Base-by-base conservation (phyloP, 2,888 invertebrate genomes). In the Fabriciana adippe region DNA sequence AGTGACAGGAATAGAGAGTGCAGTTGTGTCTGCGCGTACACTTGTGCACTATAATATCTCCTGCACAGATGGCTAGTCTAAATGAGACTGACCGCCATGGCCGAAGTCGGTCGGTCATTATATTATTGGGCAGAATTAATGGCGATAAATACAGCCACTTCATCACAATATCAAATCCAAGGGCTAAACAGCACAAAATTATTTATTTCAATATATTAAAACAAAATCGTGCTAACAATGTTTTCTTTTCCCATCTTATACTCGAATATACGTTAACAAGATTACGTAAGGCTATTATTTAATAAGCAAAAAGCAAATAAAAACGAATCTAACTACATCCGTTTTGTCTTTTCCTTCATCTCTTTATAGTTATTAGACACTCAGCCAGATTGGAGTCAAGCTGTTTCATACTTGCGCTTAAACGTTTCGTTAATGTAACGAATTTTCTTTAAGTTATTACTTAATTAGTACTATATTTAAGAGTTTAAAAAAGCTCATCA, bases 311-410 rank as follows among this genome's bases (percentile, higher is more conserved):
- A 48, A 61, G 35, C n/a, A 59, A 6, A 63, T 15, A 47, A 51
- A 67, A 67, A 62, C 41, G 18, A 56, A 53, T 56, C 51, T 4
- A 55, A 51, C 11, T 45, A 41, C 56, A 18, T 48, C 55, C 31
- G 13, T 31, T 6, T 47, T 60, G 18, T 48, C 53, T 57, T 54
- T 59, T 13, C 18, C 50, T 47, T 47, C 26, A 16, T 56, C 41
- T 55, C 13, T 16, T n/a, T 26, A 51, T 41, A 50, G n/a, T 48
- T 61, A 21, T 50, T 59, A 47, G 26, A 31, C 60, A 55, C 54
- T 66, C 55, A 60, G n/a, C 54, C 48, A 60, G 55, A 66, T 66
- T 66, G 60, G 56, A 56, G 35, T 56, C 50, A 55, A 60, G 35
- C 26, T 31, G 51, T 54, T 55, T 41, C 35, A 31, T 64, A 50